These are phyloP conservation scores for Nymphalis io DNA, from an alignment of 1,140 invertebrate species.

Conservation along the genomic window DNA sequence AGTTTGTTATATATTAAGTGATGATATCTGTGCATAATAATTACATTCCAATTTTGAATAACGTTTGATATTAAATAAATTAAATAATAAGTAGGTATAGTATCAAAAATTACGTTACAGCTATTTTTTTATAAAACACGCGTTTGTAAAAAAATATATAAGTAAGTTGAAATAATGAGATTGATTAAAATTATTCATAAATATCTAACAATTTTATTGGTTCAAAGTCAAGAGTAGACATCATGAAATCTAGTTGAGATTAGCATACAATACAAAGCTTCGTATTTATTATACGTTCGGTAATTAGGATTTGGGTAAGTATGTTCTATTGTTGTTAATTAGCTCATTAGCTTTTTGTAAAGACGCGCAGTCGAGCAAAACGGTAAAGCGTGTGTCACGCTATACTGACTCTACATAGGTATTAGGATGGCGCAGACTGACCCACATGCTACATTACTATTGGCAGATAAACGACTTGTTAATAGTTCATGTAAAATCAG, in stretches of 20 bases:
- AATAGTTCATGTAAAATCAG: background rate
- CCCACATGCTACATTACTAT: constrained; percentile 24
- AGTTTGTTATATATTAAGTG: constrained; percentile 8
- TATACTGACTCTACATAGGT: constrained; percentile 30
- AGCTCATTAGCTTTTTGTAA: constrained; percentile 48
- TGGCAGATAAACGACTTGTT: constrained; percentile 9
- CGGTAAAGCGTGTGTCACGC: constrained; percentile 49
- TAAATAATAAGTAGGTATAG: too few species aligned
- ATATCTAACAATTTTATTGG: background rate
- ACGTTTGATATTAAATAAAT: too few species aligned
- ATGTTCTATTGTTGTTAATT: constrained; percentile 38
- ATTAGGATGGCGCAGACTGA: constrained; percentile 34
- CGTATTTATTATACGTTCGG: constrained; percentile 17
- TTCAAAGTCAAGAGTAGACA: constrained; percentile 11
- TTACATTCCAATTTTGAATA: constrained; percentile 1
- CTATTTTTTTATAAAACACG: background rate
- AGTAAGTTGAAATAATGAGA: background rate
- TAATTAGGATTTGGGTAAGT: constrained; percentile 31
- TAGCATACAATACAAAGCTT: constrained; percentile 28
- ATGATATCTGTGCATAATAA: constrained; percentile 3
- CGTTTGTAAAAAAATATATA: background rate
- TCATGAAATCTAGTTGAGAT: constrained; percentile 23
- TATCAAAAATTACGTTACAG: too few species aligned
- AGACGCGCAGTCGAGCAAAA: constrained; percentile 40
- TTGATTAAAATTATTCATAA: background rate